Percentiles rank a stretch among this genome's conserved stretches.
phyloP scores from a whole-genome alignment of 2,113 vertebrate genomes.

The Oriolus oriolus region DNA sequence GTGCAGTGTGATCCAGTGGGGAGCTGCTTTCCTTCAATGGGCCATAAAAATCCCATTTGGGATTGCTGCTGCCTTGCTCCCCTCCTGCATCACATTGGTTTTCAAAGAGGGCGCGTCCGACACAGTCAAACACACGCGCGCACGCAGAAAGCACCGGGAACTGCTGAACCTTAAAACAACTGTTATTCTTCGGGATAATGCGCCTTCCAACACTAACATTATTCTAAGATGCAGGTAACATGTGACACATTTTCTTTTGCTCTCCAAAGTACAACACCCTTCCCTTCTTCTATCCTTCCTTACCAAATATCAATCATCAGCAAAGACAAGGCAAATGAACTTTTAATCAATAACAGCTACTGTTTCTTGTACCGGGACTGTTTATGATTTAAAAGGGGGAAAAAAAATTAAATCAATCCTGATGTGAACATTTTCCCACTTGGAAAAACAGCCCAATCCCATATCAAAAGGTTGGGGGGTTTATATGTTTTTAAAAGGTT shows the following conservation, averaged over 20 bases:
- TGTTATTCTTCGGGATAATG: neutral
- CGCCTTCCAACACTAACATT: constrained; percentile 62
- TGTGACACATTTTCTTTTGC: constrained; percentile 54
- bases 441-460: constrained; percentile 61
- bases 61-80: constrained; percentile 24
- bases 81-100: constrained; percentile 6
- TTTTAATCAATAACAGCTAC: constrained; percentile 82
- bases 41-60: constrained; percentile 61
- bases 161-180: constrained; percentile 55
- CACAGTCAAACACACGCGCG: neutral
- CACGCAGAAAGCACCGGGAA: neutral
- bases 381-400: constrained; percentile 74
- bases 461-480: constrained; percentile 48
- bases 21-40: constrained; percentile 59
- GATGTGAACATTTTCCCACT: constrained; percentile 74
- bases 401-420: constrained; percentile 73
- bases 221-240: constrained; percentile 67
- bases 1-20: neutral
- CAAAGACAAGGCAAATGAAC: constrained; percentile 74
- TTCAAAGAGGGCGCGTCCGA: neutral
- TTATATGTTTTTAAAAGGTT: constrained; percentile 56
- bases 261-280: constrained; percentile 55
- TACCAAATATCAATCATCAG: constrained; percentile 73
- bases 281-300: constrained; percentile 49
- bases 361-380: constrained; percentile 76